Evolutionary conservation across 2,797 vertebrate species (phyloP).

Genomic region (Potorous gilbertii): DNA sequence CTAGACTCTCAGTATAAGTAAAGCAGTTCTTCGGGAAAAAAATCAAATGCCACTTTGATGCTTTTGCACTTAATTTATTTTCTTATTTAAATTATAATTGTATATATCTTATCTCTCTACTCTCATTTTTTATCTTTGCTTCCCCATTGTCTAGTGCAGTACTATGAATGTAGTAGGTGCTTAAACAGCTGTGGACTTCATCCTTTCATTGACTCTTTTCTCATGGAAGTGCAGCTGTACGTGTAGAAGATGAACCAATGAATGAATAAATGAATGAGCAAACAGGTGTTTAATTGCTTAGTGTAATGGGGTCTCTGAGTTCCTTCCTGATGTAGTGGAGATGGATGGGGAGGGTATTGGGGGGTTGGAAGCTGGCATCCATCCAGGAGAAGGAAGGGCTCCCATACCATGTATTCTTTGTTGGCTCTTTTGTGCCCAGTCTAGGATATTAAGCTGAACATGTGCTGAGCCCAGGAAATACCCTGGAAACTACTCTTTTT

Average conservation of each 20-base stretch:
- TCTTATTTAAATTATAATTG: background rate
- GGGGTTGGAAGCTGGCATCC: too few species aligned
- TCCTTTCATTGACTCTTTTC: background rate
- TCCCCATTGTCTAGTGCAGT: background rate
- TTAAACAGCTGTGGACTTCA: background rate
- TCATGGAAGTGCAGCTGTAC: background rate
- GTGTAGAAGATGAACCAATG: background rate
- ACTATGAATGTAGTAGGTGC: background rate
- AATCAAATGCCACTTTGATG: background rate
- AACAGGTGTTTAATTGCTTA: background rate
- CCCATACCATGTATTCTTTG: background rate
- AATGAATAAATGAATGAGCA: background rate
- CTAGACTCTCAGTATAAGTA: conserved; percentile 83
- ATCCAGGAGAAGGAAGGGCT: background rate
- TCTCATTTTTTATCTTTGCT: background rate
- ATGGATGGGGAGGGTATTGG: fast-evolving
- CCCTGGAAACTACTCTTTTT: background rate
- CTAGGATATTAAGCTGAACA: background rate
- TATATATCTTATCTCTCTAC: background rate
- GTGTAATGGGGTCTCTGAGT: background rate
- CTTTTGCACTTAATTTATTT: background rate
- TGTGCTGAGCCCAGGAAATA: background rate
- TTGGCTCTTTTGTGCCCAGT: background rate
- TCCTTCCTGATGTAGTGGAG: background rate
- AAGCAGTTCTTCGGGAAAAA: conserved; percentile 81